A percentile compares a stretch with the other conserved stretches of the same genome.
Conservation (phyloP, 2,888 invertebrate genomes). For the Piscicola geometra region DNA sequence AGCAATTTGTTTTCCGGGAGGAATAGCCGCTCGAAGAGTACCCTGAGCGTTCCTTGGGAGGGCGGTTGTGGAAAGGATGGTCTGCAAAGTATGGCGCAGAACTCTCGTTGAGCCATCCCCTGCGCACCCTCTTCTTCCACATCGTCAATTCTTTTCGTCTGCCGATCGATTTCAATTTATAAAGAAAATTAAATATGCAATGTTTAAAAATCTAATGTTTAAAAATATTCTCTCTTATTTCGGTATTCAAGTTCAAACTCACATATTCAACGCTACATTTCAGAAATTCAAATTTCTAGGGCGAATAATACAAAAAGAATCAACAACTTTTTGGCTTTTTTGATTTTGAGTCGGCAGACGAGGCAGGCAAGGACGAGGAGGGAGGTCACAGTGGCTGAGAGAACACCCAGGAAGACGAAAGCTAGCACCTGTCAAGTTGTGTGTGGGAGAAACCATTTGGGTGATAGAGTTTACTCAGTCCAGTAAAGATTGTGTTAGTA, state of each 20-base stretch:
- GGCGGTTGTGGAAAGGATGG: not conserved
- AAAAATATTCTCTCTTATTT: not conserved
- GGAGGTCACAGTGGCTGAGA: conserved; percentile 33
- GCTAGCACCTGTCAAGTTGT: not conserved
- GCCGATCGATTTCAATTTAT: not conserved
- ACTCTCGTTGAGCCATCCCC: not conserved
- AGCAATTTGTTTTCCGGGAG: not conserved
- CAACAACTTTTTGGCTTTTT: conserved; percentile 10
- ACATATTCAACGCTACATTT: no score
- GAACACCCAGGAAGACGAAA: conserved; percentile 28
- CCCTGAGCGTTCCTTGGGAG: not conserved
- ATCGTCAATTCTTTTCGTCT: not conserved
- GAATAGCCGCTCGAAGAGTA: not conserved
- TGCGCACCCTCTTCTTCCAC: not conserved
- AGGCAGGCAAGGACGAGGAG: conserved; percentile 32
- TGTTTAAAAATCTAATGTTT: not conserved
- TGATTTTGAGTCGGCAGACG: conserved; percentile 30
- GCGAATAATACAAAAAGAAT: no score
- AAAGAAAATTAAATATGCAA: not conserved
- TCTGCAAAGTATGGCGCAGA: not conserved
- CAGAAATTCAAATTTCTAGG: no score
- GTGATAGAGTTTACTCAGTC: no score
- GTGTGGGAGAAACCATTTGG: no score
- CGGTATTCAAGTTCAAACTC: not conserved
- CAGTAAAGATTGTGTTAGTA: no score